Conservation (phyloP, 1,140 invertebrate species). For the Drosophila equinoxialis region DNA sequence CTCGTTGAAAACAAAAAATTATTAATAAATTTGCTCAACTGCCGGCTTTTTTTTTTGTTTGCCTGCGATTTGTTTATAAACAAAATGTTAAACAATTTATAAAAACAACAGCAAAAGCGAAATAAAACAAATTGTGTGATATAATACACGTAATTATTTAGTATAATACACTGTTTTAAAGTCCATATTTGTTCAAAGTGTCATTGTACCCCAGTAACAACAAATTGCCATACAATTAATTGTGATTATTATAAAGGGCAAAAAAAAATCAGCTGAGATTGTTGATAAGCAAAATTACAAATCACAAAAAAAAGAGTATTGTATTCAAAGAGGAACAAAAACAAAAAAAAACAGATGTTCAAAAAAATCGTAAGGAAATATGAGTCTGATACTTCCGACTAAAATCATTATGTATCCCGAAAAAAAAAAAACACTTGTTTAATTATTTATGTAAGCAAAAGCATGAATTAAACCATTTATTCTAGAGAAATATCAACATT, state of each 20-base stretch:
- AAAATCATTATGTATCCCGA: not conserved
- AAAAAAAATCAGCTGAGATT: conserved; percentile 49
- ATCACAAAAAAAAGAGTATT: not conserved
- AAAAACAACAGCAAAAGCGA: not conserved
- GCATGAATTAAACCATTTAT: no score
- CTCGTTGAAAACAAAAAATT: not conserved
- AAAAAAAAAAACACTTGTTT: no score
- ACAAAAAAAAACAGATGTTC: not conserved
- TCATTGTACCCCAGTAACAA: conserved; percentile 48
- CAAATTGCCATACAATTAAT: conserved; percentile 34
- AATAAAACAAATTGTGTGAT: conserved; percentile 22
- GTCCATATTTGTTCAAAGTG: conserved; percentile 21
- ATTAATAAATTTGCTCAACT: conserved; percentile 26
- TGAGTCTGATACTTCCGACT: not conserved
- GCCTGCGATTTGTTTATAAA: conserved; percentile 28
- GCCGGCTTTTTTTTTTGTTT: conserved; percentile 22
- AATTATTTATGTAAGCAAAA: no score
- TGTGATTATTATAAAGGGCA: conserved; percentile 27
- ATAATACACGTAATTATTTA: conserved; percentile 36
- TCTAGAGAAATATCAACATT: no score
- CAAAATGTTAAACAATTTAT: no score
- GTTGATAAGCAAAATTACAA: conserved; percentile 18
- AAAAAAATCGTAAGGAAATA: not conserved
- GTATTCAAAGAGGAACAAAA: conserved; percentile 15
- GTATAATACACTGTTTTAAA: conserved; percentile 16